A percentile compares a stretch with the other conserved stretches of the same genome.
These are phyloP conservation scores for Porites divaricata DNA, from an alignment of 92 coral and sea anemone genomes.

Conservation along the genomic window DNA sequence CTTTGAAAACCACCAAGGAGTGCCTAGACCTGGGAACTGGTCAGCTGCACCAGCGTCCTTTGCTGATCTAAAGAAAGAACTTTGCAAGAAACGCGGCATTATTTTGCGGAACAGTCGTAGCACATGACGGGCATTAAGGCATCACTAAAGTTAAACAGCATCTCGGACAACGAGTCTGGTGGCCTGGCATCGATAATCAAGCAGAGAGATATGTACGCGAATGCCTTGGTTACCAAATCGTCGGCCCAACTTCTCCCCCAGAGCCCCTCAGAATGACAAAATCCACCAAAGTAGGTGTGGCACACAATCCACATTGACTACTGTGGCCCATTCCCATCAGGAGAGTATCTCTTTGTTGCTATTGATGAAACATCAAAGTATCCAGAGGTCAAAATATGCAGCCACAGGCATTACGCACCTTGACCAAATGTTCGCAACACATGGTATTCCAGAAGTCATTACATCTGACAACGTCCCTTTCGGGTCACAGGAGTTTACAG, in stretches of 20 bases:
- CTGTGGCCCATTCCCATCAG: slow-evolving; percentile 49
- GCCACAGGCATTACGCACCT: slow-evolving; percentile 34
- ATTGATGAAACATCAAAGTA: slow-evolving; percentile 44
- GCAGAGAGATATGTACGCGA: slow-evolving; percentile 46
- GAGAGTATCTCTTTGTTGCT: slow-evolving; percentile 50
- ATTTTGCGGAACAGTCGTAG: slow-evolving; percentile 5
- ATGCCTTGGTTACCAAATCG: slow-evolving; percentile 61
- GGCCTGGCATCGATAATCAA: slow-evolving; percentile 55
- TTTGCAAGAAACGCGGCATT: slow-evolving; percentile 21
- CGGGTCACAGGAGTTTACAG: slow-evolving; percentile 7
- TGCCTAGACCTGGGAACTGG: slow-evolving; percentile 35
- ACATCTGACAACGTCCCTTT: slow-evolving; percentile 50
- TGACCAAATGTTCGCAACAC: slow-evolving; percentile 53
- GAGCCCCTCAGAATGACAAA: slow-evolving; percentile 22
- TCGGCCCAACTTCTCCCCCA: slow-evolving; percentile 30
- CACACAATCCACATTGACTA: slow-evolving; percentile 40
- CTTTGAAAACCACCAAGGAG: slow-evolving; percentile 14
- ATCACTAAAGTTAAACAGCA: slow-evolving; percentile 60
- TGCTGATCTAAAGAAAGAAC: slow-evolving; percentile 12
- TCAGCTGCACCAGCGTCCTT: slow-evolving; percentile 18
- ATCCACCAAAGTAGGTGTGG: slow-evolving; percentile 11
- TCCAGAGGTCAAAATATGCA: slow-evolving; percentile 43
- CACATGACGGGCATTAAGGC: slow-evolving; percentile 60
- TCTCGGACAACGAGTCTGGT: slow-evolving; percentile 64
- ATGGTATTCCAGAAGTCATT: slow-evolving; percentile 35